Conservation (phyloP, 1,140 invertebrate species). For the Hypsibius dujardini region DNA sequence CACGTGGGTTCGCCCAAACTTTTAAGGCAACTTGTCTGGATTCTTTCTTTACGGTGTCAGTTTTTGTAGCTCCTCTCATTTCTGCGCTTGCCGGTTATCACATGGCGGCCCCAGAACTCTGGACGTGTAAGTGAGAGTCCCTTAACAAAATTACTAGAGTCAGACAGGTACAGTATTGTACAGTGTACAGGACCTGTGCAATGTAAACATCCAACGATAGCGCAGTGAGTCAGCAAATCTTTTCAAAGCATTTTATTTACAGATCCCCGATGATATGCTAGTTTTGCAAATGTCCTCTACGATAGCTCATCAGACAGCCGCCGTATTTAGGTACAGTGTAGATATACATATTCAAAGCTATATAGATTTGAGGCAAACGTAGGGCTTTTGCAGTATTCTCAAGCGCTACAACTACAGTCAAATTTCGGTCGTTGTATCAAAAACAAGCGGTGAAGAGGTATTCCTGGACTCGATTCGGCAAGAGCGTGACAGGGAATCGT, state of each 20-base stretch:
- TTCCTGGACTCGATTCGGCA: background rate
- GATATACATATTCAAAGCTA: background rate
- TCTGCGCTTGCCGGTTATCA: background rate
- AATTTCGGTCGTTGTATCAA: background rate
- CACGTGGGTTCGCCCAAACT: too few species aligned
- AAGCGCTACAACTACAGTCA: slow-evolving; percentile 9
- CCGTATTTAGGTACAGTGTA: background rate
- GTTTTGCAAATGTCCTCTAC: background rate
- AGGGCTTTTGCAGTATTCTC: background rate
- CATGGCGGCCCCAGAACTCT: background rate
- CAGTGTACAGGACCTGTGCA: too few species aligned
- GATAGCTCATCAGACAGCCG: background rate
- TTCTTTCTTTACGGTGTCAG: too few species aligned
- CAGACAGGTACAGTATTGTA: too few species aligned
- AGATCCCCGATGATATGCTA: slow-evolving; percentile 1
- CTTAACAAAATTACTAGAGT: background rate
- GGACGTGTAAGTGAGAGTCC: background rate
- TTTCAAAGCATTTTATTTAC: background rate
- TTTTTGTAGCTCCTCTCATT: background rate
- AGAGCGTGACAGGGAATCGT: background rate
- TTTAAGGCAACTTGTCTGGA: too few species aligned
- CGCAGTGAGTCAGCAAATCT: background rate
- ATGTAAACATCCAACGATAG: too few species aligned
- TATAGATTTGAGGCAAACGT: background rate
- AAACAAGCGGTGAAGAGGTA: background rate